Percentiles rank a stretch among this genome's conserved stretches.
These are phyloP conservation scores for Monochamus saltuarius DNA, from an alignment of 1,140 invertebrate species.

Conservation along the genomic window DNA sequence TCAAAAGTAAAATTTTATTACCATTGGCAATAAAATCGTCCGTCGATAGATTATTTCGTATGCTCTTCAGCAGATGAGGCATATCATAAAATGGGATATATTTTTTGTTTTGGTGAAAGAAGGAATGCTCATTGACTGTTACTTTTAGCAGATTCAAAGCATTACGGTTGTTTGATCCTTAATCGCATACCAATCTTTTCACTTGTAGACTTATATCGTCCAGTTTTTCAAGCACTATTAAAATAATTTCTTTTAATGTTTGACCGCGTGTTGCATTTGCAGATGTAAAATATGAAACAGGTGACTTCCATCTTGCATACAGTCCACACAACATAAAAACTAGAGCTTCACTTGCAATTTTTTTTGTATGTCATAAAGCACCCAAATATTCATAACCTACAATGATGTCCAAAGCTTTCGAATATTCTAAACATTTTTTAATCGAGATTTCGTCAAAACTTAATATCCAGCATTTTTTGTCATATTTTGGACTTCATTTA, in stretches of 20 bases:
- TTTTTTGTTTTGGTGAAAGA: conserved; percentile 15
- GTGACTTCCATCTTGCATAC: conserved; percentile 23
- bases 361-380: conserved; percentile 8
- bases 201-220: not conserved
- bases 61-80: conserved; percentile 27
- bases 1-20: conserved; percentile 17
- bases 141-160: no score
- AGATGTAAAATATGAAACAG: conserved; percentile 23
- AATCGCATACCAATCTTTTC: conserved; percentile 11
- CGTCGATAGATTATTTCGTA: conserved; percentile 26
- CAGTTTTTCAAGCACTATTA: not conserved
- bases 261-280: not conserved
- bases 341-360: conserved; percentile 19
- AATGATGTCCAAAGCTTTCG: conserved; percentile 22
- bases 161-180: no score
- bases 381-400: conserved; percentile 33
- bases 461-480: conserved; percentile 22
- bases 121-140: conserved; percentile 21
- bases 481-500: not conserved
- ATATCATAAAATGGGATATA: conserved; percentile 20
- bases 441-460: conserved; percentile 27
- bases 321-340: conserved; percentile 26
- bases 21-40: conserved; percentile 1
- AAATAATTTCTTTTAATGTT: conserved; percentile 16
- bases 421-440: conserved; percentile 27